phyloP scores from a whole-genome alignment of 2,113 vertebrate species.

The Marmota flaviventris region DNA sequence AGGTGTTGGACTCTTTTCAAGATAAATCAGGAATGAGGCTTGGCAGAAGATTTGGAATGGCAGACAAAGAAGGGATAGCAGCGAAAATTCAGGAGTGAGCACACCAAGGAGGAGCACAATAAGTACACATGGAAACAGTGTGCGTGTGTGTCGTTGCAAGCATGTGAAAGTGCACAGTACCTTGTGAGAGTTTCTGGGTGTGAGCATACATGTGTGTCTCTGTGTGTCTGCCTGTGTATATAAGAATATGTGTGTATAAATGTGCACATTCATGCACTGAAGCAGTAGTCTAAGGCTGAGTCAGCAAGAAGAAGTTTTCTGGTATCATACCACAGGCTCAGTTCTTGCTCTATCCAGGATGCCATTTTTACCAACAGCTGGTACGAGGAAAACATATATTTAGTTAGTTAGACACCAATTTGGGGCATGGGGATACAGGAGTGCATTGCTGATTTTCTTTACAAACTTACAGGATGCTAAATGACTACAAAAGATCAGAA shows the following conservation, averaged over 20 bases:
- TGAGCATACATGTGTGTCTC: not conserved
- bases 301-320: not conserved
- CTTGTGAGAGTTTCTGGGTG: not conserved
- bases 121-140: accelerated
- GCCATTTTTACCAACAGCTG: not conserved
- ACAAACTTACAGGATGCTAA: conserved; percentile 12
- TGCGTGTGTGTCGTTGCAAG: too few species aligned
- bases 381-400: not conserved
- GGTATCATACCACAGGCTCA: accelerated
- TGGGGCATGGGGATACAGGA: not conserved
- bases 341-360: not conserved
- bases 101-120: too few species aligned
- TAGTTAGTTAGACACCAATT: not conserved
- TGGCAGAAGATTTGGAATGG: not conserved
- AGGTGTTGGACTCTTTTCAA: conserved; percentile 38
- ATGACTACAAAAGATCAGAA: not conserved
- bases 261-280: not conserved
- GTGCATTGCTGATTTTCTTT: not conserved
- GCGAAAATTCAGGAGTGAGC: not conserved
- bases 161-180: not conserved
- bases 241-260: not conserved
- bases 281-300: accelerated
- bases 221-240: not conserved
- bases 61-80: not conserved
- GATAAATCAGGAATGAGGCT: conserved; percentile 6